Evolutionary conservation across 2,113 vertebrate genomes (phyloP), one percentile per base, ranked within the genome.

Genomic region (Pyrgilauda ruficollis): DNA sequence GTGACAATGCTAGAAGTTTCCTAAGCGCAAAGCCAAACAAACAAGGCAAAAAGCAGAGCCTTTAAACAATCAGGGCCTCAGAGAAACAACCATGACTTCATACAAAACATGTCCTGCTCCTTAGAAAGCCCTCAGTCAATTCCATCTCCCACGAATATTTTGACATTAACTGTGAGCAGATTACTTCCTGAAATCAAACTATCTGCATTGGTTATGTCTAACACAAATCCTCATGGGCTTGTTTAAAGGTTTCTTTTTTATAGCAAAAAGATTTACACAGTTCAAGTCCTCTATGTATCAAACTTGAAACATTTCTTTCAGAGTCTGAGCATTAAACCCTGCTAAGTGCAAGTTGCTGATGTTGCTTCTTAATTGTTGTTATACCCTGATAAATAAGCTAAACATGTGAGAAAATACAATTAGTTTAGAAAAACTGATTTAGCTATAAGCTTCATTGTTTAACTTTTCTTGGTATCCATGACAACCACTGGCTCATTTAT

Each of bases 331-430:
- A 33, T 62, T 92, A 87, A 95, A 70, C 50, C 9, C 46, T 66
- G 59, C 39, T 72, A 96, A 87, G 80, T 30, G 43, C 77, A 84
- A 69, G 84, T 5, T 95, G 81, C 69, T 41, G 18, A 82, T 87
- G 80, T 23, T 41, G 30, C 68, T 83, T 93, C 87, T 94, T 97
- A 97, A 97, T 92, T 97, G 93, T 92, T 95, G 95, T 91, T 97
- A 97, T 75, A 97, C 86, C 62, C 92, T 79, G 95, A 97, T 97
- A 98, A 97, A 97, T 94, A 96, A 96, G 84, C 84, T 94, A 96
- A 97, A 97, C 97, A 96, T 89, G 94, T 97, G 96, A 97, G 97
- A 96, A 97, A 96, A 97, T 91, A 97, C 96, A 98, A 97, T 96
- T 95, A 97, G 97, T 97, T 97, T 95, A 97, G 87, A 96, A 97